These are phyloP conservation scores for Athetis lepigone DNA, from an alignment of 2,888 invertebrate species.

Conservation along the genomic window DNA sequence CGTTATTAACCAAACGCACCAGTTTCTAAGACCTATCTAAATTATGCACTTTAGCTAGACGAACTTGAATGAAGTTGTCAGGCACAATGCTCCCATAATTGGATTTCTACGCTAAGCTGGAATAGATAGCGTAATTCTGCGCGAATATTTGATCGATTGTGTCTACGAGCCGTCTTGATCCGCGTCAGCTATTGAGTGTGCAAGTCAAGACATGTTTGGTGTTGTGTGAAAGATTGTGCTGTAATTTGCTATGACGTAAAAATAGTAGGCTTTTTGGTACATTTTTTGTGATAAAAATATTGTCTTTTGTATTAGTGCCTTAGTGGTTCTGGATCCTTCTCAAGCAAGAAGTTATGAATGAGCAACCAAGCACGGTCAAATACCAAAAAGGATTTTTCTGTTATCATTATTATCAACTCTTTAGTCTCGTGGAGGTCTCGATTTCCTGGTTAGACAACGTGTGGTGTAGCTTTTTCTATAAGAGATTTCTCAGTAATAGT, in stretches of 20 bases:
- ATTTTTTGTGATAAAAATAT: too few species aligned
- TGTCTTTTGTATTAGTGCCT: too few species aligned
- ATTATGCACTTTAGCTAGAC: conserved; percentile 54
- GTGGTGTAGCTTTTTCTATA: too few species aligned
- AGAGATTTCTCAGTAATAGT: too few species aligned
- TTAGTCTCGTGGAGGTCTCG: too few species aligned
- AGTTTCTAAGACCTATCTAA: conserved; percentile 41
- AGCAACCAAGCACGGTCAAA: too few species aligned
- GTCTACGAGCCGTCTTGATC: not conserved
- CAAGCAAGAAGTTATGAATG: too few species aligned
- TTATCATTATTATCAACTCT: too few species aligned
- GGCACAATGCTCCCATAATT: conserved; percentile 58
- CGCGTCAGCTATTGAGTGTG: not conserved
- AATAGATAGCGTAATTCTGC: conserved; percentile 22
- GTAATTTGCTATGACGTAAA: not conserved
- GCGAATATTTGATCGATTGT: conserved; percentile 45
- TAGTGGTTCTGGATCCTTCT: too few species aligned
- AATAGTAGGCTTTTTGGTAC: not conserved
- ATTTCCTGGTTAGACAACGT: too few species aligned
- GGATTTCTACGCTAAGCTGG: conserved; percentile 43
- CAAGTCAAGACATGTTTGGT: not conserved
- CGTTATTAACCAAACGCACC: conserved; percentile 32
- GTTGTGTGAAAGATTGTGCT: not conserved
- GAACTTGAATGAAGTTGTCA: conserved; percentile 58
- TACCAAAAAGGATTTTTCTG: too few species aligned